Evolutionary conservation across 2,888 invertebrate species (phyloP).

Genomic region (Nomada flava): DNA sequence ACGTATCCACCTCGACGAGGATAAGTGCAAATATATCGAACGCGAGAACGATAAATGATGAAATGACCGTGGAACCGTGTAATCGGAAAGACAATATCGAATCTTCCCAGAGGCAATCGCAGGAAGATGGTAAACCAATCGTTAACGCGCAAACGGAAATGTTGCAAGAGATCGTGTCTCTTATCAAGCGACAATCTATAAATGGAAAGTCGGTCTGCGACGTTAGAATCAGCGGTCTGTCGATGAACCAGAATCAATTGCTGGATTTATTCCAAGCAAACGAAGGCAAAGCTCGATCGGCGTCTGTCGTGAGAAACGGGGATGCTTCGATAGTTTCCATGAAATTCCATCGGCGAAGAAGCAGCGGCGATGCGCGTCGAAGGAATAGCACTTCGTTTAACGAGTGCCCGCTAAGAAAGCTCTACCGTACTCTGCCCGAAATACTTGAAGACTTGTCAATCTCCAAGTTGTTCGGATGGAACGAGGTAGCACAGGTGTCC

Average conservation of each 20-base stretch:
- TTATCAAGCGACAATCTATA: conserved; percentile 11
- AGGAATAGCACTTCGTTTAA: background rate
- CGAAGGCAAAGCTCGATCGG: background rate
- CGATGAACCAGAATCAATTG: conserved; percentile 32
- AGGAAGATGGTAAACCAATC: background rate
- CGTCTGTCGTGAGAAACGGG: conserved; percentile 31
- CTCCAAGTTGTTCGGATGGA: conserved; percentile 12
- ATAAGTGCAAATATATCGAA: conserved; percentile 5
- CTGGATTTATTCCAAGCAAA: conserved; percentile 29
- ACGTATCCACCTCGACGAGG: conserved; percentile 43
- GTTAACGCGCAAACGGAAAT: background rate
- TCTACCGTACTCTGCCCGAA: conserved; percentile 20
- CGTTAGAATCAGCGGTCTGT: conserved; percentile 30
- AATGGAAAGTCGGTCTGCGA: conserved; percentile 41
- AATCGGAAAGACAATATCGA: background rate
- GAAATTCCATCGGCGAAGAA: conserved; percentile 20
- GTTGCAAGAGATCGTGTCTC: conserved; percentile 14
- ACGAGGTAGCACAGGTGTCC: background rate
- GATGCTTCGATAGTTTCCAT: conserved; percentile 38
- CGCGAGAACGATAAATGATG: background rate
- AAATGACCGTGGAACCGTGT: background rate
- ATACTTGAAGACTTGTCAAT: conserved; percentile 3
- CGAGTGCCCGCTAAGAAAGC: background rate
- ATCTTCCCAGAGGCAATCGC: background rate
- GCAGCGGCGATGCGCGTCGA: background rate